Evolutionary conservation across 2,797 vertebrate species (phyloP).

Genomic region (Chiroxiphia lanceolata): DNA sequence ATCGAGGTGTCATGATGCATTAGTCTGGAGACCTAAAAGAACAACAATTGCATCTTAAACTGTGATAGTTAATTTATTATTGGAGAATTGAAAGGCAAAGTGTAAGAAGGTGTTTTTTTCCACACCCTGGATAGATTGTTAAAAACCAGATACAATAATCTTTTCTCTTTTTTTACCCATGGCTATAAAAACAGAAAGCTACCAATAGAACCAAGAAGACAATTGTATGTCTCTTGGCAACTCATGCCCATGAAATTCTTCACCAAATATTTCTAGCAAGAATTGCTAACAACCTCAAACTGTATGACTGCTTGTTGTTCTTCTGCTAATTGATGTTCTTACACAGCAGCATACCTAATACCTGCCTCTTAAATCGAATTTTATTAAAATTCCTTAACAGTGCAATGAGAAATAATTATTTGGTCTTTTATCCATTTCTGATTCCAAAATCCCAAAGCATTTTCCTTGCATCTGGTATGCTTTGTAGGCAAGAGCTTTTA

Average conservation of each 20-base stretch:
- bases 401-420: not conserved
- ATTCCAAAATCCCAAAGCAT: not conserved
- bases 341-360: not conserved
- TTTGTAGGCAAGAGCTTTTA: not conserved
- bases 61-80: conserved; percentile 61
- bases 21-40: conserved; percentile 48
- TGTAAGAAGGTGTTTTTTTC: not conserved
- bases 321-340: conserved; percentile 12
- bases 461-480: not conserved
- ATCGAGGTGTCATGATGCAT: conserved; percentile 38
- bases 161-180: not conserved
- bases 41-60: conserved; percentile 53
- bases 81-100: conserved; percentile 37
- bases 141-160: conserved; percentile 28
- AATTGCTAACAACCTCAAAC: not conserved
- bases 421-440: not conserved
- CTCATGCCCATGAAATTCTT: conserved; percentile 4
- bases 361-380: not conserved
- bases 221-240: not conserved
- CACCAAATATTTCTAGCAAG: conserved; percentile 20
- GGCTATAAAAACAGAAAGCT: not conserved
- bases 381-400: not conserved
- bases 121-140: not conserved
- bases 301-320: not conserved
- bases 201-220: conserved; percentile 15